Evolutionary conservation across 2,888 invertebrate species (phyloP).

Genomic region (Villa cingulata): DNA sequence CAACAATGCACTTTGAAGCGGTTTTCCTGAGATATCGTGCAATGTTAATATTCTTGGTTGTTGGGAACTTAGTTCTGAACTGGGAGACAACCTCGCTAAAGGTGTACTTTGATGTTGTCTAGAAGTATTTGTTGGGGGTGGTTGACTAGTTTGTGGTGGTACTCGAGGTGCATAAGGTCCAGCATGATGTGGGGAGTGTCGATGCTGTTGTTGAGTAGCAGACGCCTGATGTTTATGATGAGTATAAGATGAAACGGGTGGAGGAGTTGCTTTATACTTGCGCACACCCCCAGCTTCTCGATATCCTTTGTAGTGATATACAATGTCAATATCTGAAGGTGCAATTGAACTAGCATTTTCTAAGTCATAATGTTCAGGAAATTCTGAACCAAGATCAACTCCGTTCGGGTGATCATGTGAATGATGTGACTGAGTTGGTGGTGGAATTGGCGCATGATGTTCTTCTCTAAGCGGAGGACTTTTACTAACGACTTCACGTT

Average conservation of each 20-base stretch:
- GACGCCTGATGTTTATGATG: constrained; percentile 62
- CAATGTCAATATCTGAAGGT: constrained; percentile 92
- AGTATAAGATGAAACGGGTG: constrained; percentile 60
- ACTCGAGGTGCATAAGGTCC: constrained; percentile 61
- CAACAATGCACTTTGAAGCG: constrained; percentile 73
- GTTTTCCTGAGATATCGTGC: constrained; percentile 87
- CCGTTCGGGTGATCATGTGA: constrained; percentile 60
- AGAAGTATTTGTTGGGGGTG: constrained; percentile 50
- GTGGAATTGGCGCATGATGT: constrained; percentile 66
- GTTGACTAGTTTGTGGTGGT: constrained; percentile 54
- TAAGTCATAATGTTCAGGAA: constrained; percentile 87
- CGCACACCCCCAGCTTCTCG: constrained; percentile 68
- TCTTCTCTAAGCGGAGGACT: constrained; percentile 67
- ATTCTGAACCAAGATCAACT: constrained; percentile 62
- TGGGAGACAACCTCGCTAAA: constrained; percentile 76
- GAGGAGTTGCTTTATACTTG: constrained; percentile 78
- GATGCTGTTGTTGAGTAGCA: constrained; percentile 51
- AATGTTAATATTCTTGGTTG: constrained; percentile 85
- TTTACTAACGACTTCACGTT: constrained; percentile 74
- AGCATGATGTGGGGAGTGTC: constrained; percentile 65
- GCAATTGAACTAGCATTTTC: constrained; percentile 97
- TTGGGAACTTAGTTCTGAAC: constrained; percentile 81
- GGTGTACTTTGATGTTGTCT: constrained; percentile 81
- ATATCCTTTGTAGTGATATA: constrained; percentile 91
- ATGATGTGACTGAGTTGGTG: constrained; percentile 56